Evolutionary conservation across 2,888 invertebrate species (phyloP), one percentile per base, ranked within the genome.

Genomic region (Rhimphoctona megacephalus): DNA sequence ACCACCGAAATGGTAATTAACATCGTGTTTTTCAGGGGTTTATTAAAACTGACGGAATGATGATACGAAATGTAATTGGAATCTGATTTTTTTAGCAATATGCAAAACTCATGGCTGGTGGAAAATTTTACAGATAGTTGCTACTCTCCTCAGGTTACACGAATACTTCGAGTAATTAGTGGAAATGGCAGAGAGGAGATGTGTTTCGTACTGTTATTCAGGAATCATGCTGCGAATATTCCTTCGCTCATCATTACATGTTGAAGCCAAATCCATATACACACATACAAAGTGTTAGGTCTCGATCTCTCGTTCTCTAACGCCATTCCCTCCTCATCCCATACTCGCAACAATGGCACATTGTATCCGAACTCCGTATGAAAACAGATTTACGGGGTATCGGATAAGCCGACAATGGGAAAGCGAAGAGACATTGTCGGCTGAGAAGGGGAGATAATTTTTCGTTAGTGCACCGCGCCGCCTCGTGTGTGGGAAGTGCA

Each of bases 381-480:
- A 90, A 91, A 91, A 90, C 91, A 91, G 91, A 90, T 91, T 90
- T 90, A 90, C 91, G 88, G 84, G 86, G 85, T 89, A 90, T 86
- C 81, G 86, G 84, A 85, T 87, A 89, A 88, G 83, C 88, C 80
- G 80, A 87, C 85, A 86, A 89, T 88, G 76, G 84, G 79, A 39
- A 81, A 87, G 69, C 69, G 64, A 79, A 74, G 74, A 79, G 74
- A 74, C 61, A 84, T 61, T 43, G 72, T 73, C 8, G 52, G 30
- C 17, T 72, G 49, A 52, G 22, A 70, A 85, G 78, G 83, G 76
- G 80, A 85, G 72, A 82, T 80, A 67, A 85, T 81, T 87, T 78
- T 88, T 80, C 67, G 69, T 73, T 46, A 43, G 17, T 61, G 61
- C 19, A 61, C 19, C 69, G 6, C 61, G 17, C 14, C 33, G 76